Conservation (phyloP, 2,888 invertebrate genomes). For the Lordiphosa fenestrarum region DNA sequence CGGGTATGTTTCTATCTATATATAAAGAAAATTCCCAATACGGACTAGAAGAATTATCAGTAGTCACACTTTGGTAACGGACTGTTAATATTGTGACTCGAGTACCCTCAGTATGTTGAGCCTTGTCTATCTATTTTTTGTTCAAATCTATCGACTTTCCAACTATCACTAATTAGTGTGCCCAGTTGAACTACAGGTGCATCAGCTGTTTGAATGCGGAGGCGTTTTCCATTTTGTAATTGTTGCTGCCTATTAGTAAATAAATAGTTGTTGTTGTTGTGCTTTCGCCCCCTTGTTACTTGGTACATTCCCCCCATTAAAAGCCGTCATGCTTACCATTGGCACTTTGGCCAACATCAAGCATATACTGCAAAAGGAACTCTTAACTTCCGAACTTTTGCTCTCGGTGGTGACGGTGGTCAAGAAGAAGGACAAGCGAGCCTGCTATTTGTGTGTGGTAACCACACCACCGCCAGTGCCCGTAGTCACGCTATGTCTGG, state of each 20-base stretch:
- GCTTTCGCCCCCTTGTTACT: neutral
- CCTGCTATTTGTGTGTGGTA: constrained; percentile 89
- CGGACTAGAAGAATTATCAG: no score
- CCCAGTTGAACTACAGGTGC: constrained; percentile 8
- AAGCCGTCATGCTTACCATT: constrained; percentile 75
- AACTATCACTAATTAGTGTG: neutral
- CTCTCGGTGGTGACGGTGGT: constrained; percentile 89
- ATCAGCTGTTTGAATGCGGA: constrained; percentile 58
- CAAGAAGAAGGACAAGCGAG: constrained; percentile 87
- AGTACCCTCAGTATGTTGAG: no score
- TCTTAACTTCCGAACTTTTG: constrained; percentile 89
- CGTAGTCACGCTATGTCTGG: constrained; percentile 86
- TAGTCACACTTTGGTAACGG: no score
- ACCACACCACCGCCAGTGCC: constrained; percentile 85
- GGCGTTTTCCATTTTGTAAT: constrained; percentile 50
- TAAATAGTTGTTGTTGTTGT: constrained; percentile 8
- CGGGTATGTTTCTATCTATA: no score
- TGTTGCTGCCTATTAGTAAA: constrained; percentile 52
- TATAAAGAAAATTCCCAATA: no score
- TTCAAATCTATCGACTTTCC: no score
- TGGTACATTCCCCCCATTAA: constrained; percentile 22
- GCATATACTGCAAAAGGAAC: constrained; percentile 88
- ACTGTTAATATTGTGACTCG: no score
- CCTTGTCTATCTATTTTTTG: no score
- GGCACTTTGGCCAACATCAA: constrained; percentile 82